These are phyloP conservation scores for Hemistola chrysoprasaria DNA, from an alignment of 2,888 invertebrate species.

Conservation along the genomic window DNA sequence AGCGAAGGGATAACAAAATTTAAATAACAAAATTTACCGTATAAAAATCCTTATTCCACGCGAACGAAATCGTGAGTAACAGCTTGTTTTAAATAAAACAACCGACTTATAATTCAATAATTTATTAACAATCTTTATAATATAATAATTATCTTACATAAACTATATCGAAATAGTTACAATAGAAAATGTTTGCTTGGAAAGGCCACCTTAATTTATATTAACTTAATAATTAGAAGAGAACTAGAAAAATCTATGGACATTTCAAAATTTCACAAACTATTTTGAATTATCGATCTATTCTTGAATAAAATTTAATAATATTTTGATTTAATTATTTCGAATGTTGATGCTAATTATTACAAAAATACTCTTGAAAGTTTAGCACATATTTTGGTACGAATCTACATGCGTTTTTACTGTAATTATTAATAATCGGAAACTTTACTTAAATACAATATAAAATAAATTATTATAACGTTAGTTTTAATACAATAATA, in stretches of 20 bases:
- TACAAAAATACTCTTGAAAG: slow-evolving; percentile 28
- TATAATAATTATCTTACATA: slow-evolving; percentile 57
- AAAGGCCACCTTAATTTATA: slow-evolving; percentile 72
- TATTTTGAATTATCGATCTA: slow-evolving; percentile 13
- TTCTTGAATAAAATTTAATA: slow-evolving; percentile 5
- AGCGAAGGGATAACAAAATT: too few species aligned
- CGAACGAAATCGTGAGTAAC: too few species aligned
- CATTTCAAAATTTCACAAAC: slow-evolving; percentile 7
- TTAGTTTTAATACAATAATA: too few species aligned
- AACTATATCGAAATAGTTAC: slow-evolving; percentile 72
- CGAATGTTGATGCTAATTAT: too few species aligned
- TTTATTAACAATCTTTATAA: slow-evolving; percentile 46
- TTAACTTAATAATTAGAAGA: slow-evolving; percentile 31
- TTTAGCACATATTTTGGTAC: slow-evolving; percentile 24
- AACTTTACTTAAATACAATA: not conserved
- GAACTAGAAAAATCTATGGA: slow-evolving; percentile 30
- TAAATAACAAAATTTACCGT: too few species aligned
- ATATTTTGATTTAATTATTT: too few species aligned
- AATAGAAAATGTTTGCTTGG: slow-evolving; percentile 74
- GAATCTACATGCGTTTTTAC: not conserved
- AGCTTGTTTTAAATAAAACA: slow-evolving; percentile 16
- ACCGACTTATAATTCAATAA: slow-evolving; percentile 22
- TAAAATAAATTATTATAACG: slow-evolving; percentile 3
- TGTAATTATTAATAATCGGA: not conserved
- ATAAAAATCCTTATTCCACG: too few species aligned